Percentiles rank a stretch among this genome's conserved stretches.
phyloP scores from a whole-genome alignment of 2,113 vertebrate species.

The Proteles cristata region DNA sequence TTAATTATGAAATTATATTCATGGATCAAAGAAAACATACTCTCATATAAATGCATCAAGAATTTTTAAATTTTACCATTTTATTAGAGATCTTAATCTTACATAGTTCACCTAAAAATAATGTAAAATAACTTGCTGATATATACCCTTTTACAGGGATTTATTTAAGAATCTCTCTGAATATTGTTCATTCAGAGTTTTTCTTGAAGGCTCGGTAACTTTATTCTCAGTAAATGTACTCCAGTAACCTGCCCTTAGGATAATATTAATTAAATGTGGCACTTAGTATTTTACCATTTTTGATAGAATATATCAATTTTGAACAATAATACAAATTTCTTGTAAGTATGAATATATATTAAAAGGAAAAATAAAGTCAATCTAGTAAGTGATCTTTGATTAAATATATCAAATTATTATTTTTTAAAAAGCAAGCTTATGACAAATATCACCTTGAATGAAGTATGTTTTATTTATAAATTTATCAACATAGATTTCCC shows the following conservation, averaged over 20 bases:
- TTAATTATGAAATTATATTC: constrained; percentile 1
- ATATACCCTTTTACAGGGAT: not conserved
- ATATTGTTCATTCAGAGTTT: not conserved
- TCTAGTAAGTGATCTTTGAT: not conserved
- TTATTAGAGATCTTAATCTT: not conserved
- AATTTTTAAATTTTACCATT: not conserved
- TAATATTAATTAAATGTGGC: not conserved
- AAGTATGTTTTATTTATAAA: not conserved
- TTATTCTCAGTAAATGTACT: not conserved
- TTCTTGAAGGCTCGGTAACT: constrained; percentile 14
- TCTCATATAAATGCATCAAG: not conserved
- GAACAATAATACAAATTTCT: not conserved
- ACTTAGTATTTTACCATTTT: not conserved
- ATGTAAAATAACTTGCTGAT: not conserved
- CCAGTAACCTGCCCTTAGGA: not conserved
- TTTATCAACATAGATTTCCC: not conserved
- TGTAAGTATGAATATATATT: not conserved
- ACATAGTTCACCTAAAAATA: not conserved
- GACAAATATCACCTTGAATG: not conserved
- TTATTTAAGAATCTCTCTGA: constrained; percentile 20
- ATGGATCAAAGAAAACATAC: not conserved
- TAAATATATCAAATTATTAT: not conserved
- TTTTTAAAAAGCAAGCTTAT: constrained; percentile 7
- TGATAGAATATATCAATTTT: constrained; percentile 23
- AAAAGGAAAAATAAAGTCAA: not conserved